Base-by-base conservation (phyloP, 2,797 vertebrate species). In the Bryconaethiops microstoma region DNA sequence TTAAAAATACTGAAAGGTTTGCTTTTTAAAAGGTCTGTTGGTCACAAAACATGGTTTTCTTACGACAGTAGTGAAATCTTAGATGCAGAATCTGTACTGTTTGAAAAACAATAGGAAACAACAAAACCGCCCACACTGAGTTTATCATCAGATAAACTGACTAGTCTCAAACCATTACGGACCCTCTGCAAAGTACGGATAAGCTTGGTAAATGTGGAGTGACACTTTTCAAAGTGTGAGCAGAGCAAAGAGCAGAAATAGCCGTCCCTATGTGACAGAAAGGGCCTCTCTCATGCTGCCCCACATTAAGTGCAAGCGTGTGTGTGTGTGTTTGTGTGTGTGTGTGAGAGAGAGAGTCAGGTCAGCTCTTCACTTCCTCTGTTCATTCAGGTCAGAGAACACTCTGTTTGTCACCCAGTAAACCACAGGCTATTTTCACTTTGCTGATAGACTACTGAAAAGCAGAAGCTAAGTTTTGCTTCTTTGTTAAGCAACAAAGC, bases 351-450 rank as follows among this genome's bases (percentile, higher is more conserved):
- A 79, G 82, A 80, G 76, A 77, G 55, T 76, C 45, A 71, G 80
- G 74, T 76, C 77, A 77, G 84, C 67, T 74, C 63, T 80, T 84
- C 81, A 88, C 88, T 91, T 91, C 89, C 87, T 90, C 83, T 84
- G 78, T 63, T 64, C 65, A 67, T 80, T 74, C 79, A 86, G 86
- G 85, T 85, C 83, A 88, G 64, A 85, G 76, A 85, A 84, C 78
- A 73, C 17, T 86, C 78, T 45, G 86, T 85, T 87, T 90, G 83
- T 87, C 76, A 65, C 85, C 84, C 65, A 59, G 77, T 81, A 87
- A 92, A 90, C 90, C 87, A 90, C 90, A 85, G 71, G 72, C 78
- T 82, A 83, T 88, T 85, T 88, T 86, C 85, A 89, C 89, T 87
- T 84, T 85, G 77, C 76, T 79, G 67, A 83, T 85, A 87, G 84